phyloP scores from a whole-genome alignment of 2,888 invertebrate genomes.

The Perdita meconis region DNA sequence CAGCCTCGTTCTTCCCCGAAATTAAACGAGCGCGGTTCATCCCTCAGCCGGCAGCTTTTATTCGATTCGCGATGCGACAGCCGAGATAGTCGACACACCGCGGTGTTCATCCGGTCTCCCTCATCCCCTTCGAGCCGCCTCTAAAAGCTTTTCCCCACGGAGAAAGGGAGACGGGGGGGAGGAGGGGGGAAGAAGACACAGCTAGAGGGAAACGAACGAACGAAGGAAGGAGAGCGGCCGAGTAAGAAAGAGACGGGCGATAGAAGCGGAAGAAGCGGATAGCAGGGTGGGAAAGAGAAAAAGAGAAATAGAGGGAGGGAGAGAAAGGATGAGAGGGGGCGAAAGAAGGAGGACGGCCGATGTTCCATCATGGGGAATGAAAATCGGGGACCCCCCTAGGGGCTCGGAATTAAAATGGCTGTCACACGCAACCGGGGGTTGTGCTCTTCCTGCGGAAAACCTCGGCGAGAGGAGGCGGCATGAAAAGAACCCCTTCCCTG shows the following conservation, averaged over 20 bases:
- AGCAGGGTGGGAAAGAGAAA: not conserved
- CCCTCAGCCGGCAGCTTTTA: slow-evolving; percentile 70
- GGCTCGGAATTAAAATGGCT: slow-evolving; percentile 81
- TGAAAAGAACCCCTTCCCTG: slow-evolving; percentile 66
- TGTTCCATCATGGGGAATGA: slow-evolving; percentile 79
- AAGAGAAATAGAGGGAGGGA: slow-evolving; percentile 26
- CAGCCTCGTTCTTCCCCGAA: slow-evolving; percentile 52
- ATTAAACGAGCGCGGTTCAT: slow-evolving; percentile 70
- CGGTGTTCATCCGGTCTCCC: slow-evolving; percentile 61
- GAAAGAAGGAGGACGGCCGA: slow-evolving; percentile 57
- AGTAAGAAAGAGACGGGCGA: slow-evolving; percentile 29
- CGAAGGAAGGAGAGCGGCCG: not conserved
- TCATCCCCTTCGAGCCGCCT: slow-evolving; percentile 41
- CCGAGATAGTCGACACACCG: slow-evolving; percentile 74
- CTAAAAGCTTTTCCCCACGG: slow-evolving; percentile 68
- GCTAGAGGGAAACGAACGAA: slow-evolving; percentile 6
- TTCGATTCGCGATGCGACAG: slow-evolving; percentile 80
- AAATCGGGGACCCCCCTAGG: slow-evolving; percentile 75
- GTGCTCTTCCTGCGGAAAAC: slow-evolving; percentile 74
- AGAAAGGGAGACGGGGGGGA: slow-evolving; percentile 15
- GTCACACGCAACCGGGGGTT: slow-evolving; percentile 77
- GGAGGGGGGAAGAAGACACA: slow-evolving; percentile 7
- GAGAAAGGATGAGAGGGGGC: slow-evolving; percentile 35
- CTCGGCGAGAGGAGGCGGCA: slow-evolving; percentile 68
- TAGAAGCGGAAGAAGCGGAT: slow-evolving; percentile 28